phyloP scores from a whole-genome alignment of 2,113 vertebrate species.

The Nycticryphes semicollaris region DNA sequence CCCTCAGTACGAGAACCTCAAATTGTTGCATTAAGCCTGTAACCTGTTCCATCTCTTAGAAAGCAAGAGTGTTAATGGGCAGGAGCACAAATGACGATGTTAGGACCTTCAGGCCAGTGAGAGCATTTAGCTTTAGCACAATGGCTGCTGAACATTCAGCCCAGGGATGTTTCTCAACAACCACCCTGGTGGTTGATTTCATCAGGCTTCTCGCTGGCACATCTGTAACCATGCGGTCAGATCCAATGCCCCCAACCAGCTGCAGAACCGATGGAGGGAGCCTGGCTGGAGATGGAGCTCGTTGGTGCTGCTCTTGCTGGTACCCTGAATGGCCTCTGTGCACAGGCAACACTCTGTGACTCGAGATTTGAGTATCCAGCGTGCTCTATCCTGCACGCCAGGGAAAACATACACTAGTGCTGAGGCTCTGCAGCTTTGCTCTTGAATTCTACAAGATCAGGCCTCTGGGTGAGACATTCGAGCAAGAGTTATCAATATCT shows the following conservation, averaged over 20 bases:
- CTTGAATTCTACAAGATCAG: neutral
- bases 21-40: neutral
- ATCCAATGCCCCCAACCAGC: rapidly evolving
- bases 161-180: neutral
- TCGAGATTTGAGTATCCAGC: rapidly evolving
- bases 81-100: rapidly evolving
- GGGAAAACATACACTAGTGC: rapidly evolving
- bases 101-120: neutral
- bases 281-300: rapidly evolving
- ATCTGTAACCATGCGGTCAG: rapidly evolving
- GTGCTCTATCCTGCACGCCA: rapidly evolving
- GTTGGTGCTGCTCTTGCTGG: neutral
- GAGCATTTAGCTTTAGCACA: neutral
- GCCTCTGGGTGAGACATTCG: neutral
- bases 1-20: neutral
- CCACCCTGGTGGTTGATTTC: neutral
- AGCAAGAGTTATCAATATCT: neutral
- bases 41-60: neutral
- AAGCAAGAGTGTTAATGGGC: rapidly evolving
- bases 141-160: neutral
- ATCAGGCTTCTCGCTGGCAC: rapidly evolving
- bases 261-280: neutral
- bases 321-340: too few species aligned
- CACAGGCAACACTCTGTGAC: rapidly evolving
- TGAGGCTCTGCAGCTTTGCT: neutral